Evolutionary conservation across 2,797 vertebrate genomes (phyloP), one percentile per base, ranked within the genome.

Genomic region (Aldrovandia affinis): DNA sequence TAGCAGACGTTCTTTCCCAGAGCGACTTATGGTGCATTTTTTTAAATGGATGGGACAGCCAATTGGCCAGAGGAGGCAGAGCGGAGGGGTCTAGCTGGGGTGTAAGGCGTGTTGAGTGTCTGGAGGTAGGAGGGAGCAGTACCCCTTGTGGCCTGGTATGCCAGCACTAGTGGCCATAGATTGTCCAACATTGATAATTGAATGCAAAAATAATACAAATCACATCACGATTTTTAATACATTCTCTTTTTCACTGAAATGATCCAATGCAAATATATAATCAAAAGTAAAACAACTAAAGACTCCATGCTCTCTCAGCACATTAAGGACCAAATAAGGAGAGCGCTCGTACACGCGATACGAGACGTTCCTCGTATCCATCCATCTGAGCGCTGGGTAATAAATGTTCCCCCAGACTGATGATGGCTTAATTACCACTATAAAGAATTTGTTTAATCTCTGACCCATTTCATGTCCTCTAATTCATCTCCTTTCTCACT

Each of bases 371-470:
- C 82, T 87, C 88, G 87, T 86, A 87, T 89, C 85, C 88, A 88
- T 88, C 87, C 85, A 87, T 84, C 85, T 86, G 52, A 86, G 86
- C 79, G 61, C 83, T 57, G 47, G 89, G 87, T 88, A 87, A 89
- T 89, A 89, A 88, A 89, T 85, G 86, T 87, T 88, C 87, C 86
- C n/a, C 87, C 86, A 89, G 88, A 83, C 86, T 88, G 90, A 91
- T 88, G 87, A 85, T 86, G 85, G 85, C 89, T 90, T 89, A 90
- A 90, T 90, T 89, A 90, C 87, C 86, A 88, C 86, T 87, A 87
- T 88, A 91, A 90, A 89, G 86, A 89, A 90, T 89, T 87, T 88
- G 88, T 88, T 91, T 90, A 89, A 89, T 91, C 87, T 89, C 87
- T 90, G 89, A 90, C 90, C 88, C 86, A 83, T 89, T 88, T 91